These are phyloP conservation scores for Dolichallabes microphthalmus DNA, from an alignment of 2,113 vertebrate species.

Conservation along the genomic window DNA sequence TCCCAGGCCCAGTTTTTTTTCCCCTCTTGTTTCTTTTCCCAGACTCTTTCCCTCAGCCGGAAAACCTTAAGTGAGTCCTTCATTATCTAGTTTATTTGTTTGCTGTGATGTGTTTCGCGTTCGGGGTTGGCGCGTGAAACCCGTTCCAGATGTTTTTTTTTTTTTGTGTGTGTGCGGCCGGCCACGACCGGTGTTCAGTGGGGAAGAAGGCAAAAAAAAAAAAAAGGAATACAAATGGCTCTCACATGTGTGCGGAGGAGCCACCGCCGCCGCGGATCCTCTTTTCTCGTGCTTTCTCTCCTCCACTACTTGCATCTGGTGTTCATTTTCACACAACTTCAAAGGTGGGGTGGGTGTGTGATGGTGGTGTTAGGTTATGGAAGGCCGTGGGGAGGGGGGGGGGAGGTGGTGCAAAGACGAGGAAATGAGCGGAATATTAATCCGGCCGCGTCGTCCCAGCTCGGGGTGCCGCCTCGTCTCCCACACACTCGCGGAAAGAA, in stretches of 20 bases:
- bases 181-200: not conserved
- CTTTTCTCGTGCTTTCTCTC: slow-evolving; percentile 21
- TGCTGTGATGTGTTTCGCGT: slow-evolving; percentile 38
- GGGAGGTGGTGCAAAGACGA: slow-evolving; percentile 20
- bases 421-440: slow-evolving; percentile 53
- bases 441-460: slow-evolving; percentile 43
- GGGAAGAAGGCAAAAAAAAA: not conserved
- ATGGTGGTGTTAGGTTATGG: not conserved
- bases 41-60: slow-evolving; percentile 14
- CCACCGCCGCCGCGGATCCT: not conserved
- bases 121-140: slow-evolving; percentile 5
- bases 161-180: not conserved
- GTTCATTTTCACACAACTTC: slow-evolving; percentile 54
- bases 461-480: slow-evolving; percentile 31
- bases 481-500: not conserved
- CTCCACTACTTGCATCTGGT: slow-evolving; percentile 47
- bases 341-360: slow-evolving; percentile 34
- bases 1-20: too few species aligned
- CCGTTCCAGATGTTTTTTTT: slow-evolving; percentile 20
- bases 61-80: slow-evolving; percentile 33
- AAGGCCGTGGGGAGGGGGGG: not conserved
- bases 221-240: slow-evolving; percentile 4
- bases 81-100: slow-evolving; percentile 43
- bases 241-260: slow-evolving; percentile 38
- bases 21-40: not conserved